These are phyloP conservation scores for Cyphomyrus discorhynchus DNA, from an alignment of 2,113 vertebrate species.

Conservation along the genomic window DNA sequence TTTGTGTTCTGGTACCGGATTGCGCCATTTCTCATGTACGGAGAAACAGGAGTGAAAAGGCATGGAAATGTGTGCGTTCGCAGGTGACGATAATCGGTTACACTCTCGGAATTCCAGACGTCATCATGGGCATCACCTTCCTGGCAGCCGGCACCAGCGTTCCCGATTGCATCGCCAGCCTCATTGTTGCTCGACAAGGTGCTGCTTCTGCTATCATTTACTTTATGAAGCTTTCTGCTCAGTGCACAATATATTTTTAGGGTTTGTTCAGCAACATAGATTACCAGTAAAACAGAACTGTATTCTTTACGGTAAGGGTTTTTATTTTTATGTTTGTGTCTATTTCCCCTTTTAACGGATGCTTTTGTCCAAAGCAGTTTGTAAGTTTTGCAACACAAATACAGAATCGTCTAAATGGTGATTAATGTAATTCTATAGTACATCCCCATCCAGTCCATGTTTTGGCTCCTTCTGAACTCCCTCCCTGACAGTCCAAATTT, in stretches of 20 bases:
- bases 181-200: slow-evolving; percentile 87
- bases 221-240: not conserved
- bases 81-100: slow-evolving; percentile 83
- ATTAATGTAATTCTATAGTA: not conserved
- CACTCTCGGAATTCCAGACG: slow-evolving; percentile 80
- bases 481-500: not conserved
- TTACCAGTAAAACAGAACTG: not conserved
- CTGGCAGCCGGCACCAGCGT: slow-evolving; percentile 82
- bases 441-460: not conserved
- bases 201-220: not conserved
- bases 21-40: not conserved
- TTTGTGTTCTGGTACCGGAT: not conserved
- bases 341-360: not conserved
- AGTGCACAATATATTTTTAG: not conserved
- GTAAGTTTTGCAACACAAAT: not conserved
- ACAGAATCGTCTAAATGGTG: not conserved
- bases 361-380: not conserved
- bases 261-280: not conserved
- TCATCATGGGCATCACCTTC: slow-evolving; percentile 89
- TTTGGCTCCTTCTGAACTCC: not conserved
- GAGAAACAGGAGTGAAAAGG: not conserved
- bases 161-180: slow-evolving; percentile 84
- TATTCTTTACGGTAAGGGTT: not conserved
- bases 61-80: not conserved
- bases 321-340: not conserved